Conservation (phyloP, 2,888 invertebrate species). For the Eretmocerus hayati region DNA sequence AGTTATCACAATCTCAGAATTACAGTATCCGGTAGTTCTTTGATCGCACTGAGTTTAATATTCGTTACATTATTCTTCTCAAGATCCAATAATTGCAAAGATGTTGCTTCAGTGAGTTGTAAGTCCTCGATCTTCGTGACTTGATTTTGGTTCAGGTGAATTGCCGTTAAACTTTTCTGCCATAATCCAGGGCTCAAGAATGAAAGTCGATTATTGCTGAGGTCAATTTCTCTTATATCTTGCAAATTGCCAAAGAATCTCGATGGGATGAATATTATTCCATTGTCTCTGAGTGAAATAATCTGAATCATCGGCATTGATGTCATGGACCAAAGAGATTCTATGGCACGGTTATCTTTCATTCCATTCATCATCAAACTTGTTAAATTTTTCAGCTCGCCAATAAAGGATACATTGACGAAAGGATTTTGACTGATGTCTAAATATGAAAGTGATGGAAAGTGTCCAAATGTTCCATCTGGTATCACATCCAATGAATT, state of each 20-base stretch:
- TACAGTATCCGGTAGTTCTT: constrained; percentile 4
- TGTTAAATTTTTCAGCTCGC: constrained; percentile 6
- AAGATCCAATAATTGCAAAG: constrained; percentile 5
- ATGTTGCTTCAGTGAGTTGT: neutral
- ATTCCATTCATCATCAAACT: constrained; percentile 5
- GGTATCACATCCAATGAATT: constrained; percentile 13
- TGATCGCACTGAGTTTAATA: constrained; percentile 4
- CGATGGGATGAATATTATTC: neutral
- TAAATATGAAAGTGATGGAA: constrained; percentile 1
- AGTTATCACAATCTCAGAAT: too few relatives aligned
- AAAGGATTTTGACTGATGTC: constrained; percentile 9
- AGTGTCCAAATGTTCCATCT: constrained; percentile 6
- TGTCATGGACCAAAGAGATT: neutral
- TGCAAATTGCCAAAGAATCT: constrained; percentile 7
- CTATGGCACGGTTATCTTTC: neutral
- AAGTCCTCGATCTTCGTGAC: constrained; percentile 10
- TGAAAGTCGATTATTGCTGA: constrained; percentile 9
- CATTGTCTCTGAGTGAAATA: constrained; percentile 12
- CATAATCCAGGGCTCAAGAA: constrained; percentile 4
- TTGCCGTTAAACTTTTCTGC: constrained; percentile 1
- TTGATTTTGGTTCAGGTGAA: constrained; percentile 11
- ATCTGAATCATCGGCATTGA: constrained; percentile 1
- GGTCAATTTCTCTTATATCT: constrained; percentile 9
- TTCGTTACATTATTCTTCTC: constrained; percentile 11
- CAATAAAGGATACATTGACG: constrained; percentile 3